phyloP scores from a whole-genome alignment of 2,113 vertebrate species.

The Delphinus delphis region DNA sequence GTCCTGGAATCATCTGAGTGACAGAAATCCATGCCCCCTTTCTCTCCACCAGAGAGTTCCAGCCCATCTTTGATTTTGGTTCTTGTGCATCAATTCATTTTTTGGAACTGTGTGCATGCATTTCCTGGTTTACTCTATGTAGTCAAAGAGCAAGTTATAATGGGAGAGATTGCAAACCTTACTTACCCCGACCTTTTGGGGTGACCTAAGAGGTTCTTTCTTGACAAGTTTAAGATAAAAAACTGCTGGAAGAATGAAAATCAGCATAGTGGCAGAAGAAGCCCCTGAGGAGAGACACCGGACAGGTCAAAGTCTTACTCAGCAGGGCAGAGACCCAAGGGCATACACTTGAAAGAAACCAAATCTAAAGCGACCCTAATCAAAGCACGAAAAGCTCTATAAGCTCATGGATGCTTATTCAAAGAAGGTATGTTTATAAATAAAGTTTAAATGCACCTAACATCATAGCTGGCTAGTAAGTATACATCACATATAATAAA shows the following conservation, averaged over 20 bases:
- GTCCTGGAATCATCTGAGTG: not conserved
- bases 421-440: not conserved
- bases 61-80: not conserved
- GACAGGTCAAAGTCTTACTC: not conserved
- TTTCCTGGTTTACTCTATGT: not conserved
- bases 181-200: constrained; percentile 96
- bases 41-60: not conserved
- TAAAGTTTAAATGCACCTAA: not conserved
- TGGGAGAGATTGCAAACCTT: not conserved
- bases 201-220: constrained; percentile 89
- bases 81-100: not conserved
- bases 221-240: constrained; percentile 96
- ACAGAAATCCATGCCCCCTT: not conserved
- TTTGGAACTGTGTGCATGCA: not conserved
- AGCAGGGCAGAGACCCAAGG: not conserved
- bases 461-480: not conserved
- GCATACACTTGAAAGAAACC: not conserved
- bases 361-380: not conserved
- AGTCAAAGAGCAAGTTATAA: not conserved
- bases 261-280: constrained; percentile 96
- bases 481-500: not conserved
- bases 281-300: constrained; percentile 85
- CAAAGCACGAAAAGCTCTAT: not conserved
- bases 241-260: constrained; percentile 96
- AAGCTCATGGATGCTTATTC: not conserved